Percentiles rank a stretch among this genome's conserved stretches.
phyloP scores from a whole-genome alignment of 1,140 invertebrate genomes.

The Uloborus diversus region DNA sequence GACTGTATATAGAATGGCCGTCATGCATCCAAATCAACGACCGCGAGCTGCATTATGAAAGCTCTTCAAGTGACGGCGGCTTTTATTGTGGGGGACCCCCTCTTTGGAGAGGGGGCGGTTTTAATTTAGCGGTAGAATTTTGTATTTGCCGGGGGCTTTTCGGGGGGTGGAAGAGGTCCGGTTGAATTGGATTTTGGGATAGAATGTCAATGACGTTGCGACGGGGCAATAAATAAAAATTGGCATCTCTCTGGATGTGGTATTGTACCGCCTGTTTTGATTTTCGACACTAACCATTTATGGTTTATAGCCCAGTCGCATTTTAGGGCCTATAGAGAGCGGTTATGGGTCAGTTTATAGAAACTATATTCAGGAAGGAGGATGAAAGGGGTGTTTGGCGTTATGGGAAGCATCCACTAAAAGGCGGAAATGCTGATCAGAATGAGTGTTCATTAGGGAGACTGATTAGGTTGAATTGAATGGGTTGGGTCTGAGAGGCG shows the following conservation, averaged over 20 bases:
- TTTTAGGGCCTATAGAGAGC: slow-evolving; percentile 21
- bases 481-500: no score
- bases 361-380: slow-evolving; percentile 1
- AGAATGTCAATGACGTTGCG: neutral
- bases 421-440: no score
- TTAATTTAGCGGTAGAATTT: slow-evolving; percentile 37
- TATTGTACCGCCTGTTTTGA: slow-evolving; percentile 26
- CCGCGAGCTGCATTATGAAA: neutral
- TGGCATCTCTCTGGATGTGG: slow-evolving; percentile 8
- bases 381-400: neutral
- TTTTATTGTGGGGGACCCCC: neutral
- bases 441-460: no score
- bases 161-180: neutral
- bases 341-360: slow-evolving; percentile 30
- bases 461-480: no score
- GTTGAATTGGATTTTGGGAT: neutral
- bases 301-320: slow-evolving; percentile 21
- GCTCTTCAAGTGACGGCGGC: neutral
- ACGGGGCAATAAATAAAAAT: slow-evolving; percentile 12
- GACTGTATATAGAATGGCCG: slow-evolving; percentile 2
- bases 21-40: neutral
- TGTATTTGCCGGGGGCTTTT: slow-evolving; percentile 17
- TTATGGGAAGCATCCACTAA: neutral
- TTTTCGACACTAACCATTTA: slow-evolving; percentile 32
- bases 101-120: slow-evolving; percentile 1